phyloP scores from a whole-genome alignment of 1,140 invertebrate genomes.

The Phymorhynchus buccinoides region DNA sequence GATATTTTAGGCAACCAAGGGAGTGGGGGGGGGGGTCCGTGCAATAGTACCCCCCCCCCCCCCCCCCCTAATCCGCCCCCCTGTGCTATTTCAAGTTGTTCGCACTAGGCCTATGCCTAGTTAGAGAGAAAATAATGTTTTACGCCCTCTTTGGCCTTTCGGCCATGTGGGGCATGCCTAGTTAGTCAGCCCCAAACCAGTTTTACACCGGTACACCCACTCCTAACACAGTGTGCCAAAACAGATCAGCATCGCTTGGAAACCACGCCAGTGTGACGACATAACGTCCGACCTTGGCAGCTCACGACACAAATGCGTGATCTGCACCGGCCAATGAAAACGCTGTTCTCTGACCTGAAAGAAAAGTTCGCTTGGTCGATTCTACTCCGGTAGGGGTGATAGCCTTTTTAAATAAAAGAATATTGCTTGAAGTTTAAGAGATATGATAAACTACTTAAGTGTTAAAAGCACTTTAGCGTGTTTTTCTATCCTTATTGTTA shows the following conservation, averaged over 20 bases:
- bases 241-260: neutral
- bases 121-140: neutral
- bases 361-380: constrained; percentile 29
- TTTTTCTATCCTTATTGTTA: neutral
- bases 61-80: no score
- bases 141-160: no score
- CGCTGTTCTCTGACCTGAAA: constrained; percentile 30
- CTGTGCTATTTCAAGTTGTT: neutral
- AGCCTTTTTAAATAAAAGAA: neutral
- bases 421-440: neutral
- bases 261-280: neutral
- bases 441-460: neutral
- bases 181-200: no score
- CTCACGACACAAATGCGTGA: constrained; percentile 23
- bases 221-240: neutral
- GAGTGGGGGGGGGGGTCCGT: no score
- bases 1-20: no score
- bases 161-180: no score
- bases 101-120: neutral
- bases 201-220: no score
- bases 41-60: no score
- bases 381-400: neutral
- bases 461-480: neutral
- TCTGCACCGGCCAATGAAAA: constrained; percentile 43
- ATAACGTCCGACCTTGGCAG: constrained; percentile 1